Evolutionary conservation across 2,113 vertebrate genomes (phyloP).

Genomic region (Dicaeum eximium): DNA sequence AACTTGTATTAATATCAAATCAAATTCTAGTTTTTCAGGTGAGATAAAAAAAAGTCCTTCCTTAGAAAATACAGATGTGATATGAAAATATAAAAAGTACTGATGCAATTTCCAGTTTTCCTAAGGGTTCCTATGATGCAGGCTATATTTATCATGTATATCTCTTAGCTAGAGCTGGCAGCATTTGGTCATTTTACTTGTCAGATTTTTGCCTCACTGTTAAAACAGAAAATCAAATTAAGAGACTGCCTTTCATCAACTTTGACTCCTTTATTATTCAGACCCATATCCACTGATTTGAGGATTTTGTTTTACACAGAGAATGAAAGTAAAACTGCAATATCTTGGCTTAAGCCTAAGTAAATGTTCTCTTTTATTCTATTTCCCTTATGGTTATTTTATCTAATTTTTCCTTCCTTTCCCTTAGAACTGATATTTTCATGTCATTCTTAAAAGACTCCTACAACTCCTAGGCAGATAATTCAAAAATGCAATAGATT

Average conservation of each 20-base stretch:
- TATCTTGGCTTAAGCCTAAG: neutral
- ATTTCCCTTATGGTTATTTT: neutral
- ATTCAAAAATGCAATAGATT: slow-evolving; percentile 23
- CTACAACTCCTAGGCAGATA: neutral
- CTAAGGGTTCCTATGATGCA: neutral
- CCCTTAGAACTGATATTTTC: neutral
- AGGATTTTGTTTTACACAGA: neutral
- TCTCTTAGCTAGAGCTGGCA: neutral
- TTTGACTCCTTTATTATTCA: neutral
- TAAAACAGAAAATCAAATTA: neutral
- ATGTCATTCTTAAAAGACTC: neutral
- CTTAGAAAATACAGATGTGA: neutral
- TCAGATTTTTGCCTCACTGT: neutral
- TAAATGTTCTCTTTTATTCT: neutral
- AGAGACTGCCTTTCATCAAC: neutral
- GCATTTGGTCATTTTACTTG: neutral
- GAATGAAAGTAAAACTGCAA: neutral
- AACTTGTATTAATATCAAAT: neutral
- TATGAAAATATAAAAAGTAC: neutral
- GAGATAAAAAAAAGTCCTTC: neutral
- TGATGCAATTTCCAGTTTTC: neutral
- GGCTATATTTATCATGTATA: neutral
- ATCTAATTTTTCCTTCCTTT: neutral
- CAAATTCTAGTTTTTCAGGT: neutral
- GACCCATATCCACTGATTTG: neutral